phyloP scores from a whole-genome alignment of 2,888 invertebrate species.

The Candidula unifasciata region DNA sequence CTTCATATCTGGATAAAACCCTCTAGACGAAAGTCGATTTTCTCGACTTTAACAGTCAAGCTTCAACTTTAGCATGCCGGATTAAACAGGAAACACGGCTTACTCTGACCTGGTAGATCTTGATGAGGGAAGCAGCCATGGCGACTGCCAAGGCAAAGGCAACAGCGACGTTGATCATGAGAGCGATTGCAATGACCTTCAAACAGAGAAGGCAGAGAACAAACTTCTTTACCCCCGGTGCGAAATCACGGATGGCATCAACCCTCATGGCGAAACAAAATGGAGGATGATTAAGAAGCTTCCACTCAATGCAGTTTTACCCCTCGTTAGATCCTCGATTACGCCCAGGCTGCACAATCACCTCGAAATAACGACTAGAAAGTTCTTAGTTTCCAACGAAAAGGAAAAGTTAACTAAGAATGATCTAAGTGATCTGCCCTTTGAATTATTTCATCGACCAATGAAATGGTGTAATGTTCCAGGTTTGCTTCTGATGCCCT shows the following conservation, averaged over 20 bases:
- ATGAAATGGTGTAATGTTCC: neutral
- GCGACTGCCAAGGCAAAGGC: conserved; percentile 26
- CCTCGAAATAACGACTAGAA: neutral
- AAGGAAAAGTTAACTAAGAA: conserved; percentile 27
- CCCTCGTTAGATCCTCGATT: neutral
- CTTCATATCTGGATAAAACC: no score
- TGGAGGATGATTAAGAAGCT: conserved; percentile 2
- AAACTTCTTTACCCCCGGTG: conserved; percentile 38
- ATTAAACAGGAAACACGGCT: no score
- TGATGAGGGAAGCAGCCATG: conserved; percentile 19
- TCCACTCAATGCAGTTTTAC: neutral
- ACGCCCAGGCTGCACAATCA: neutral
- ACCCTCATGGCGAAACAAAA: conserved; percentile 22
- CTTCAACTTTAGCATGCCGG: no score
- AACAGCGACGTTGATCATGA: conserved; percentile 26
- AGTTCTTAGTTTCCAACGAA: conserved; percentile 16
- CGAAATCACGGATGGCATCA: conserved; percentile 38
- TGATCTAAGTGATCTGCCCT: neutral
- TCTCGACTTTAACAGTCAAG: no score
- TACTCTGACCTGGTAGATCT: conserved; percentile 32
- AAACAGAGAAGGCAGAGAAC: conserved; percentile 22
- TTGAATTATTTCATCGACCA: neutral
- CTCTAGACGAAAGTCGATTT: no score
- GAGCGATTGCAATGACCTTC: conserved; percentile 19
- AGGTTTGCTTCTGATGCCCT: no score